phyloP scores from a whole-genome alignment of 2,113 vertebrate species.

The Myotis brandtii region DNA sequence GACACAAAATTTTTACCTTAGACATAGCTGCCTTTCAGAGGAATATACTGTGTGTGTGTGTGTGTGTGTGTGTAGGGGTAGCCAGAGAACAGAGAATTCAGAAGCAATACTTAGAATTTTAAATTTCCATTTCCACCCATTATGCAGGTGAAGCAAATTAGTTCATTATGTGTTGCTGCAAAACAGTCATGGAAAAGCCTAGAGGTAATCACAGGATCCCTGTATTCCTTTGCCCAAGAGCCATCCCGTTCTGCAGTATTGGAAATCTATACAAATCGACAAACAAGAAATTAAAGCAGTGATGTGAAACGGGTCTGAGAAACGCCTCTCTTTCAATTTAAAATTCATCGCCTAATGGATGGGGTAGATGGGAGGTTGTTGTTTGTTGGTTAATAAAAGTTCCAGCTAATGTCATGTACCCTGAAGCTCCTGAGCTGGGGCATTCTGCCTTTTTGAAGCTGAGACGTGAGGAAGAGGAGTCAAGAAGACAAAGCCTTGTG shows the following conservation, averaged over 20 bases:
- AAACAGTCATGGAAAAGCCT: conserved; percentile 66
- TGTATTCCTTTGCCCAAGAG: conserved; percentile 66
- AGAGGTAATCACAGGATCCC: conserved; percentile 56
- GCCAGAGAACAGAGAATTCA: background rate
- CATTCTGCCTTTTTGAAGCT: background rate
- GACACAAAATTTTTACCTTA: background rate
- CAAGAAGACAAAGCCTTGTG: background rate
- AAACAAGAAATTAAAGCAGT: conserved; percentile 78
- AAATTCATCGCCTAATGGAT: background rate
- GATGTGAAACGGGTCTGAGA: conserved; percentile 40
- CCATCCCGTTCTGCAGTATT: conserved; percentile 59
- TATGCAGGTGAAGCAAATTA: conserved; percentile 46
- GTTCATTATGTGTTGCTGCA: conserved; percentile 64
- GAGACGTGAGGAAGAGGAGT: background rate
- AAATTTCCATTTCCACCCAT: conserved; percentile 65
- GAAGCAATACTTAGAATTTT: conserved; percentile 27
- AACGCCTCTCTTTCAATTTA: conserved; percentile 65
- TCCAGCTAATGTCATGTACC: conserved; percentile 32
- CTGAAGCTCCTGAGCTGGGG: background rate
- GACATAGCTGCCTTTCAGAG: conserved; percentile 12
- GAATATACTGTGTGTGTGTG: background rate
- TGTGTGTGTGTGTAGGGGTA: background rate
- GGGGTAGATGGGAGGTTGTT: conserved; percentile 20
- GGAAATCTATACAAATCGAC: conserved; percentile 67
- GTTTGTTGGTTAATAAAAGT: conserved; percentile 60